These are phyloP conservation scores for Papilio xuthus DNA, from an alignment of 1,140 invertebrate species.

Conservation along the genomic window DNA sequence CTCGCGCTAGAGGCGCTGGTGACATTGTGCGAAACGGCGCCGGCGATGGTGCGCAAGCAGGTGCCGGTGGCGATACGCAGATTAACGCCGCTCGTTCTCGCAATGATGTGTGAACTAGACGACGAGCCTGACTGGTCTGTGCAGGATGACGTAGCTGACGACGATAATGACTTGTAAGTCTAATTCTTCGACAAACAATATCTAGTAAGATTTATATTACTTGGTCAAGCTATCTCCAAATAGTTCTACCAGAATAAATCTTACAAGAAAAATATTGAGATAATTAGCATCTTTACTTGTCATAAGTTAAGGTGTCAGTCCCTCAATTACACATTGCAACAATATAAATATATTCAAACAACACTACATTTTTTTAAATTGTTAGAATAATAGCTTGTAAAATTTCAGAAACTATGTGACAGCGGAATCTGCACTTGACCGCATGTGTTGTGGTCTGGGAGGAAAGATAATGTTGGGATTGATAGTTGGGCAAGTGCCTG, in stretches of 20 bases:
- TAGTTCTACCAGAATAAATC: constrained; percentile 49
- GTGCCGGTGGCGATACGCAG: constrained; percentile 89
- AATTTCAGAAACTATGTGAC: constrained; percentile 92
- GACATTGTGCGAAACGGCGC: constrained; percentile 96
- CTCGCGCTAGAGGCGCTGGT: constrained; percentile 96
- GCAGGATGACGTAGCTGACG: constrained; percentile 90
- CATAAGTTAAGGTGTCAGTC: constrained; percentile 71
- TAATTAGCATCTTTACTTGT: constrained; percentile 71
- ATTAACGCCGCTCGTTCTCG: constrained; percentile 86
- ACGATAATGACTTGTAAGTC: constrained; percentile 88
- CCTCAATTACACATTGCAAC: constrained; percentile 59
- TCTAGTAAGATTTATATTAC: constrained; percentile 39
- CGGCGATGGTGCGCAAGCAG: constrained; percentile 97
- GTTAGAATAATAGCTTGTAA: background rate
- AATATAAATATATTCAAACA: background rate
- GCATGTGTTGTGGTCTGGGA: constrained; percentile 96
- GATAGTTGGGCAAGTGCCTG: constrained; percentile 92
- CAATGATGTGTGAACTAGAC: constrained; percentile 34
- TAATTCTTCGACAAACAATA: constrained; percentile 5
- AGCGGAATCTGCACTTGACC: constrained; percentile 97
- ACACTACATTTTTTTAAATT: background rate
- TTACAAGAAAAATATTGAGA: constrained; percentile 72
- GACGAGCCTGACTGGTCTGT: constrained; percentile 93
- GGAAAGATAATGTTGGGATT: constrained; percentile 97
- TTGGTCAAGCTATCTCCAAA: constrained; percentile 34